Base-by-base conservation (phyloP, 2,797 vertebrate genomes). In the Molothrus aeneus region DNA sequence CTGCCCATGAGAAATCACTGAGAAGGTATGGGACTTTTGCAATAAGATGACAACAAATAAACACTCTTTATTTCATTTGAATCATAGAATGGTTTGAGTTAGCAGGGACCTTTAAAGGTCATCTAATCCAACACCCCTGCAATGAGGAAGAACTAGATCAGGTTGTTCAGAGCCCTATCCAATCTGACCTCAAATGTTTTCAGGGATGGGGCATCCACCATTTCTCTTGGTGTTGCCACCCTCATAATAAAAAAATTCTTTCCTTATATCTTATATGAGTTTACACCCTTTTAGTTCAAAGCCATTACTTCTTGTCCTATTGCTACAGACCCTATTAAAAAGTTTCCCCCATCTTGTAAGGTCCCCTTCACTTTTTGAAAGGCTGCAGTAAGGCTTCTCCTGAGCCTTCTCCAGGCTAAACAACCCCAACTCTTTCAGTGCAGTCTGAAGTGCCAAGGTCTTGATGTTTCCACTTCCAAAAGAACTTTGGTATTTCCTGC, bases 401-500 rank as follows among this genome's bases (percentile, higher is more conserved):
- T 4, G 7, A 83, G 48, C 22, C 31, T 83, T 80, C 47, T 95
- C 64, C 65, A 59, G 61, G 40, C 65, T 59, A 6, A 82, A 80
- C 34, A 88, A 34, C 56, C 6, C 24, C 28, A 79, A 4, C 32
- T 65, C 22, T 68, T 65, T 68, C 57, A 93, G 5, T 66, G n/a
- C 6, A 6, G 29, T 70, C 26, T 17, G 38, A 60, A 53, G 42
- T 86, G 88, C 78, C 80, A 93, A 82, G 78, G 47, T 18, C 28
- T 82, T 68, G 64, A 7, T 80, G 74, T 59, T 93, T 94, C 94
- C 59, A 43, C 63, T 88, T 92, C 70, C 71, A 74, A 59, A 94
- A 92, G 50, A 65, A 47, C 63, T 90, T 75, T 7, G 47, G 25
- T 86, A 82, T 88, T 96, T 96, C 80, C 83, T 77, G 78, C 82